Percentiles rank a stretch among this genome's conserved stretches.
These are phyloP conservation scores for Eleutherodactylus coqui DNA, from an alignment of 2,797 vertebrate genomes.

Conservation along the genomic window DNA sequence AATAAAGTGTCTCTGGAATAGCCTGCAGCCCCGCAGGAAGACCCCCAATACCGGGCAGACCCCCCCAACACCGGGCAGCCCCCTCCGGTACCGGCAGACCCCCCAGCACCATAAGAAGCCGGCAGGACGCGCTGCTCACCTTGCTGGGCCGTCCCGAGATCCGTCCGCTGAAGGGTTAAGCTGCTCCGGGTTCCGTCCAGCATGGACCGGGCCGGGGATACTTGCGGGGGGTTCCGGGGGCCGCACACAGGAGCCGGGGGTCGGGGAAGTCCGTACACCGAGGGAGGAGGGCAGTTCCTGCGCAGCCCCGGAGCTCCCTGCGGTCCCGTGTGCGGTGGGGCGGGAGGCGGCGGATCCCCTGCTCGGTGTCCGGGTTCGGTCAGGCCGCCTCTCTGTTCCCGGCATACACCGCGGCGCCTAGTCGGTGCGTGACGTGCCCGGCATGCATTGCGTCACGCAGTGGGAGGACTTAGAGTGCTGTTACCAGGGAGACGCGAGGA, in stretches of 20 bases:
- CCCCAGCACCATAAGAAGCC: too few relatives aligned
- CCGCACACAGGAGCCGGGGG: background rate
- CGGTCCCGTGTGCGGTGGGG: background rate
- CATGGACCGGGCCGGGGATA: slow-evolving; percentile 2
- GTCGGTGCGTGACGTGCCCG: slow-evolving; percentile 58
- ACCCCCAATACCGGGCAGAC: too few relatives aligned
- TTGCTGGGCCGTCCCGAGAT: slow-evolving; percentile 1
- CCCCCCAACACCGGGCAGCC: too few relatives aligned
- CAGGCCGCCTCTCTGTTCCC: slow-evolving; percentile 30
- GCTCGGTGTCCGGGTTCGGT: slow-evolving; percentile 35
- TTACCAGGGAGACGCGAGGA: slow-evolving; percentile 10
- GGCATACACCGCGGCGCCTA: slow-evolving; percentile 50
- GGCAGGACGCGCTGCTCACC: background rate
- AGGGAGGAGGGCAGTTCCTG: background rate
- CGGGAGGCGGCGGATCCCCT: slow-evolving; percentile 2
- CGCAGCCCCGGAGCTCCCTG: background rate
- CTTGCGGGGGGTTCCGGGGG: slow-evolving; percentile 55
- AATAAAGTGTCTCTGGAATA: too few relatives aligned
- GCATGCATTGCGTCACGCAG: slow-evolving; percentile 59
- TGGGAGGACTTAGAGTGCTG: slow-evolving; percentile 5
- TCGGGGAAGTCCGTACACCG: background rate
- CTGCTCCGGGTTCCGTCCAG: slow-evolving; percentile 1
- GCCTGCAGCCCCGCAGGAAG: too few relatives aligned
- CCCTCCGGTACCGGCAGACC: too few relatives aligned
- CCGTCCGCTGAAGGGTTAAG: background rate